Conservation (phyloP, 2,888 invertebrate species). For the Volucella bombylans region DNA sequence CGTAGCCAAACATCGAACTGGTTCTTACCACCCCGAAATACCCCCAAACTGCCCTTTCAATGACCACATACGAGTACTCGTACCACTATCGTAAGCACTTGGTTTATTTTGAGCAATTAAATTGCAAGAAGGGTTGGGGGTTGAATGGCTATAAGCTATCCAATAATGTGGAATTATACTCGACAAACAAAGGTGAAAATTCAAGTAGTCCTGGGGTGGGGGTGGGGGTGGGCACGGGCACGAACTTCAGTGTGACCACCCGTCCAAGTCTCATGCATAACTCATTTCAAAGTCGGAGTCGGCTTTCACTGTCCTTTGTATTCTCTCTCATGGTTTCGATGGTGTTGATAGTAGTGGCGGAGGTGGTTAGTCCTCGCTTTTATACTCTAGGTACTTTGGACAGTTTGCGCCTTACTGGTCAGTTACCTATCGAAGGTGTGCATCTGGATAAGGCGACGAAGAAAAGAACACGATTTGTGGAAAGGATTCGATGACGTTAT, state of each 20-base stretch:
- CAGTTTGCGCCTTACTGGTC: constrained; percentile 24
- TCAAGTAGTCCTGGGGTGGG: not conserved
- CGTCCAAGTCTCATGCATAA: constrained; percentile 50
- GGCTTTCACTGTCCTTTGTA: constrained; percentile 44
- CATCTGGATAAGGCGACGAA: constrained; percentile 49
- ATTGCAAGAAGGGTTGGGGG: constrained; percentile 38
- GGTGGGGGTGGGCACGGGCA: not conserved
- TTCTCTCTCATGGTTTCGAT: too few relatives aligned
- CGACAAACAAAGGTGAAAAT: constrained; percentile 69
- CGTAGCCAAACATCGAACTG: constrained; percentile 39
- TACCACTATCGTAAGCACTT: constrained; percentile 68
- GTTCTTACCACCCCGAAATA: not conserved
- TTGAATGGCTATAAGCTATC: constrained; percentile 45
- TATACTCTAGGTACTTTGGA: not conserved
- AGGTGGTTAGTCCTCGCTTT: constrained; percentile 28
- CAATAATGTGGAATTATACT: constrained; percentile 69
- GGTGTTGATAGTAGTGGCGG: not conserved
- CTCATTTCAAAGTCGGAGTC: constrained; percentile 55
- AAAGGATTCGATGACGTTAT: constrained; percentile 43
- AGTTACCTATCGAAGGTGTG: constrained; percentile 32
- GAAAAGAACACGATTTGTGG: constrained; percentile 50
- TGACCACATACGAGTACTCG: constrained; percentile 65
- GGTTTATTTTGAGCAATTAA: constrained; percentile 70
- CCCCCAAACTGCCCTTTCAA: not conserved
- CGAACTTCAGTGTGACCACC: not conserved